Conservation (phyloP, 2,888 invertebrate genomes). For the Nomada goodeniana region DNA sequence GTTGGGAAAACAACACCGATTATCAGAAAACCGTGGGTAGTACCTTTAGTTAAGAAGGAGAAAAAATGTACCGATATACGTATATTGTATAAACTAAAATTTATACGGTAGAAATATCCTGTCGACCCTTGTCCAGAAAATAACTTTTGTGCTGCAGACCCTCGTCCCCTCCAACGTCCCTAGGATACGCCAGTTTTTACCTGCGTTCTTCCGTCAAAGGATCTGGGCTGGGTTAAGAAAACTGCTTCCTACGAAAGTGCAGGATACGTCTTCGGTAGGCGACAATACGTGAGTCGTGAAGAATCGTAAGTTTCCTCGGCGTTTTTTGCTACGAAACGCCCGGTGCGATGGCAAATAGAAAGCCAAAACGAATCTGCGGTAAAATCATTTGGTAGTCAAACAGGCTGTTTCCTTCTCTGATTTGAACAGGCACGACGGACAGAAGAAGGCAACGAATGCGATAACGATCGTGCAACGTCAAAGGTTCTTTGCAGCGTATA, state of each 20-base stretch:
- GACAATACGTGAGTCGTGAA: too few relatives aligned
- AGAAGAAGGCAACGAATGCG: neutral
- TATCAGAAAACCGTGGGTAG: too few relatives aligned
- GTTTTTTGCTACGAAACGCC: too few relatives aligned
- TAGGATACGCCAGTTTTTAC: neutral
- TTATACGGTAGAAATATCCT: neutral
- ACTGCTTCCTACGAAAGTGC: neutral
- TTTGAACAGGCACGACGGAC: neutral
- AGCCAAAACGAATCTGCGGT: neutral
- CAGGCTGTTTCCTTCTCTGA: neutral
- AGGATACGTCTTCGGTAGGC: neutral
- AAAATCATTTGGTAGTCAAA: conserved; percentile 40
- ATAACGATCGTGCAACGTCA: conserved; percentile 5
- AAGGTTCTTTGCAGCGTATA: neutral
- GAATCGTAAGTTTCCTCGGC: too few relatives aligned
- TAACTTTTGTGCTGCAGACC: too few relatives aligned
- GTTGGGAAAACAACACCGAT: too few relatives aligned
- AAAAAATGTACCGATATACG: too few relatives aligned
- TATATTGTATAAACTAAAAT: too few relatives aligned
- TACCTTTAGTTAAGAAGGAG: too few relatives aligned
- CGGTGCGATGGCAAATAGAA: neutral
- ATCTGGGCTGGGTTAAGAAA: neutral
- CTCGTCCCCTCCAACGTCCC: neutral
- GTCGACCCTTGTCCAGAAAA: neutral
- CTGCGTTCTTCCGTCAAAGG: neutral